Evolutionary conservation across 2,888 invertebrate species (phyloP), one percentile per base, ranked within the genome.

Genomic region (Luperina testacea): DNA sequence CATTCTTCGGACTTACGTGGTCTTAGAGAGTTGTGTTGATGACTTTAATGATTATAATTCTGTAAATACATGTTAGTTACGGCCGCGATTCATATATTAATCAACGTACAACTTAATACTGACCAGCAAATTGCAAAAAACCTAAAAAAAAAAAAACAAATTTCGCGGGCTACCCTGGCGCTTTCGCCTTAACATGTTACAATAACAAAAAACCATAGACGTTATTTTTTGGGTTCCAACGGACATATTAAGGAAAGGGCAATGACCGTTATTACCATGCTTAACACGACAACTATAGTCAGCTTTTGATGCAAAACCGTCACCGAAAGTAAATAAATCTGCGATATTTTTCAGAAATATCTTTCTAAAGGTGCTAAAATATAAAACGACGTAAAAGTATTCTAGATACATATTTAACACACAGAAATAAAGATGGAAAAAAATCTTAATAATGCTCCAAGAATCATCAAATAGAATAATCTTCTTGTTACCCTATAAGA

Each of bases 401-500:
- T 61, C 27, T 9, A 67, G n/a, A n/a, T 67, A 48, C 51, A 45
- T 68, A 53, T 74, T 72, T 63, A 59, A 53, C 17, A 24, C 48
- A 7, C 24, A 15, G 65, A 61, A 65, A 75, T 59, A 32, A 67
- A 57, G 0, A 48, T 9, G 15, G 3, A 57, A 20, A 24, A 24
- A 67, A 32, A 32, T 51, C 45, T 53, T 8, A 45, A 80, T 70
- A 69, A 65, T 72, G 57, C 38, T 9, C 32, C 0, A 24, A 38
- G 38, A 48, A 32, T 45, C 13, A 57, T 61, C 27, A 59, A 74
- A 78, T n/a, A 27, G 69, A 9, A 63, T 72, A 63, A 84, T 78
- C 51, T 74, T 75, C 32, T 15, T 73, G 67, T 74, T 9, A 64
- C 69, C 72, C 68, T 68, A 71, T 81, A 80, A 86, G 82, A 87